Conservation (phyloP, 2,797 vertebrate species). For the Labeo calbasu region DNA sequence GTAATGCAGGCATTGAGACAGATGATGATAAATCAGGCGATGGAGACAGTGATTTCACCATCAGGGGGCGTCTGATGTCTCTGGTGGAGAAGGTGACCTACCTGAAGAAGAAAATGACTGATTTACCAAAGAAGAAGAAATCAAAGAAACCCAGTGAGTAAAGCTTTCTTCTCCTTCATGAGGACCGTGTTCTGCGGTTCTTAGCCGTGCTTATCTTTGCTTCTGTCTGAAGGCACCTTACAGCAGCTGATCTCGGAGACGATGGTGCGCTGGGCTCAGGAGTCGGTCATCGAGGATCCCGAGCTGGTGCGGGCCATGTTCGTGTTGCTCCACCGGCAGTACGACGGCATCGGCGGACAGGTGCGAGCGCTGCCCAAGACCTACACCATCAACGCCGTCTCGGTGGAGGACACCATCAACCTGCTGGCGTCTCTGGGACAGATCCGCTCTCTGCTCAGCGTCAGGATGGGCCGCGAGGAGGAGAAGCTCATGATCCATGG, state of each 20-base stretch:
- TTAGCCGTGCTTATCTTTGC: background rate
- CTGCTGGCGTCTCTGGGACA: slow-evolving; percentile 92
- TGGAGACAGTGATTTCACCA: slow-evolving; percentile 86
- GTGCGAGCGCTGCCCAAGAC: slow-evolving; percentile 92
- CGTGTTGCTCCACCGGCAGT: slow-evolving; percentile 91
- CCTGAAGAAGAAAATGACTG: slow-evolving; percentile 88
- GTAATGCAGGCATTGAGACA: slow-evolving; percentile 84
- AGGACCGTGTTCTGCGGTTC: background rate
- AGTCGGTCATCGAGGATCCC: slow-evolving; percentile 93
- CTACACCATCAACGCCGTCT: slow-evolving; percentile 93
- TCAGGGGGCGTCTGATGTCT: slow-evolving; percentile 88
- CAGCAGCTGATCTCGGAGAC: slow-evolving; percentile 95
- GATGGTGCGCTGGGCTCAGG: slow-evolving; percentile 97
- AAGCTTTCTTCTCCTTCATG: background rate
- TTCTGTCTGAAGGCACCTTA: slow-evolving; percentile 79
- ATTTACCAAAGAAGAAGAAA: slow-evolving; percentile 82
- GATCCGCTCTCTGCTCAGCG: slow-evolving; percentile 92
- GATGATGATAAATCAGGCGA: slow-evolving; percentile 87
- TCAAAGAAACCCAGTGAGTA: slow-evolving; percentile 84
- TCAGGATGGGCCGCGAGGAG: slow-evolving; percentile 95
- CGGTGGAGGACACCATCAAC: slow-evolving; percentile 94
- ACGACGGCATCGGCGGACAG: slow-evolving; percentile 92
- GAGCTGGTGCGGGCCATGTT: slow-evolving; percentile 97
- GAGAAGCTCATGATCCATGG: slow-evolving; percentile 98
- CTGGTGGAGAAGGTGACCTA: slow-evolving; percentile 92